These are phyloP conservation scores for Aptenodytes forsteri DNA, from an alignment of 2,113 vertebrate species.

Conservation along the genomic window DNA sequence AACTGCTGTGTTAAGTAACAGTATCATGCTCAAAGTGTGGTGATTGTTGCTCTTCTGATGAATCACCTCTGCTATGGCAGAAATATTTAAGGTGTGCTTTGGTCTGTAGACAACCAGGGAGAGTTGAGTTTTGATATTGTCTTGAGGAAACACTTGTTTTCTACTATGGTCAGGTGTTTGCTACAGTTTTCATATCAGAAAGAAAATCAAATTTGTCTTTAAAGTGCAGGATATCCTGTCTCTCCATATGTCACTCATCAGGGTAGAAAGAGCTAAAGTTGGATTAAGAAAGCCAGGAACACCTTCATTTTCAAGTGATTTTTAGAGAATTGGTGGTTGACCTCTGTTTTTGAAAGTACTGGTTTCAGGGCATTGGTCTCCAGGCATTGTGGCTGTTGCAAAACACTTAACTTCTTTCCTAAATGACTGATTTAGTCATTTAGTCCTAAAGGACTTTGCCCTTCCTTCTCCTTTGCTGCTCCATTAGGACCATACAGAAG, in stretches of 20 bases:
- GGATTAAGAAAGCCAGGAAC: neutral
- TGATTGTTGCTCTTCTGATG: neutral
- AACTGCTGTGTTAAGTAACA: neutral
- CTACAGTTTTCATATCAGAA: neutral
- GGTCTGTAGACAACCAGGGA: neutral
- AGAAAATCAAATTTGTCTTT: neutral
- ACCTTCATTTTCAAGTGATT: neutral
- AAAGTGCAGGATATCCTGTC: neutral
- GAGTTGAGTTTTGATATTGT: neutral
- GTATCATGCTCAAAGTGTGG: neutral
- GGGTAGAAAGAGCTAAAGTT: neutral
- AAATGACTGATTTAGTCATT: neutral
- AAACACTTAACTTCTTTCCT: neutral
- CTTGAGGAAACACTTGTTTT: neutral
- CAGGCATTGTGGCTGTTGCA: neutral
- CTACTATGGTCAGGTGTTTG: neutral
- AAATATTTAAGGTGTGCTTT: neutral
- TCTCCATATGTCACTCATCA: neutral
- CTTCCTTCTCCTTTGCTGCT: neutral
- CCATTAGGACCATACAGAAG: neutral
- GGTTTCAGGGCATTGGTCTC: neutral
- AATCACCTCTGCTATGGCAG: neutral
- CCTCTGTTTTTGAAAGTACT: neutral
- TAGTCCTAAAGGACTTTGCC: neutral
- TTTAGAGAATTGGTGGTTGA: neutral